These are phyloP conservation scores for Sphinx pinastri DNA, from an alignment of 2,888 invertebrate genomes.

Conservation along the genomic window DNA sequence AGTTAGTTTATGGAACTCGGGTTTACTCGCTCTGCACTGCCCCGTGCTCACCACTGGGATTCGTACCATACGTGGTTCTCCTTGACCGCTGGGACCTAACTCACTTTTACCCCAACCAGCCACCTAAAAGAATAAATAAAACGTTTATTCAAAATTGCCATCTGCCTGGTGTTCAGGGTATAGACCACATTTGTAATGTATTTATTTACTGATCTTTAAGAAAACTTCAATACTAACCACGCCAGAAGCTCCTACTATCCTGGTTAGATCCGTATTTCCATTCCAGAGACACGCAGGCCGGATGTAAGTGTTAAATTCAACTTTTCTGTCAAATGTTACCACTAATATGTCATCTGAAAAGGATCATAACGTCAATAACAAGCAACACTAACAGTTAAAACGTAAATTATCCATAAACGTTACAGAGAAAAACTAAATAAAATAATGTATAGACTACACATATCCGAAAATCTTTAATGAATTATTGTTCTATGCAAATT, in stretches of 20 bases:
- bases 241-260: slow-evolving; percentile 69
- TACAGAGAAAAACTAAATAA: not conserved
- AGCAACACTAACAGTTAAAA: not conserved
- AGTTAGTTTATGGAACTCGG: slow-evolving; percentile 74
- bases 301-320: slow-evolving; percentile 78
- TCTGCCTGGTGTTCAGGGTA: no score
- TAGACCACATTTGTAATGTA: no score
- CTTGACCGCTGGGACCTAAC: slow-evolving; percentile 65
- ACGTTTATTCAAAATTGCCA: no score
- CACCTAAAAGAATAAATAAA: slow-evolving; percentile 55
- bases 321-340: slow-evolving; percentile 73
- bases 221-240: slow-evolving; percentile 58
- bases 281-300: slow-evolving; percentile 85
- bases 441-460: not conserved
- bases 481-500: not conserved
- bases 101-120: slow-evolving; percentile 86
- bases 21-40: slow-evolving; percentile 80
- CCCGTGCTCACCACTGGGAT: slow-evolving; percentile 83
- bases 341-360: slow-evolving; percentile 83
- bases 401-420: no score
- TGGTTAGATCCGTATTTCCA: slow-evolving; percentile 59
- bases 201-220: no score
- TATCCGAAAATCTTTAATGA: not conserved
- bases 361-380: not conserved
- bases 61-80: slow-evolving; percentile 78